Conservation (phyloP, 2,113 vertebrate genomes). For the Butorides virescens region DNA sequence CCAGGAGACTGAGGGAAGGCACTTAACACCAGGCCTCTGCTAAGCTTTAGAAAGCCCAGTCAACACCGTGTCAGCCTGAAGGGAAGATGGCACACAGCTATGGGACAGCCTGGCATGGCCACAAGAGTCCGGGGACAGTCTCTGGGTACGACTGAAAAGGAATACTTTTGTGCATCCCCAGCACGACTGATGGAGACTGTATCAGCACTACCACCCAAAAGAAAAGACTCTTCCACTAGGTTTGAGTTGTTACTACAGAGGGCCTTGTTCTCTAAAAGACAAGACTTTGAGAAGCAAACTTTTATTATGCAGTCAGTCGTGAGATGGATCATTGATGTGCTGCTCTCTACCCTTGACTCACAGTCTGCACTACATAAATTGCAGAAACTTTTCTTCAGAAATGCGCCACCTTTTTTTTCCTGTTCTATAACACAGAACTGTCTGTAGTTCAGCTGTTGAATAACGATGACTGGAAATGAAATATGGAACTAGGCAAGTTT, state of each 20-base stretch:
- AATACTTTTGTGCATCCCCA: neutral
- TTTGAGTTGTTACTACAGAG: neutral
- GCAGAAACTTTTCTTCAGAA: neutral
- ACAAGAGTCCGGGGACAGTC: neutral
- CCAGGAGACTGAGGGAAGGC: neutral
- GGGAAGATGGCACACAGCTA: neutral
- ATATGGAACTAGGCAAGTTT: fast-evolving
- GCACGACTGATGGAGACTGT: neutral
- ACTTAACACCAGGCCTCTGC: neutral
- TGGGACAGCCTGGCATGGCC: neutral
- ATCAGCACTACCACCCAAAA: neutral
- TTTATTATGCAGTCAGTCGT: neutral
- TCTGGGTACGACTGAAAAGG: neutral
- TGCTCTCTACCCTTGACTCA: neutral
- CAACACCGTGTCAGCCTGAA: fast-evolving
- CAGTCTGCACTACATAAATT: neutral
- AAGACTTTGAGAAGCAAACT: neutral
- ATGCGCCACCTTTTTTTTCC: neutral
- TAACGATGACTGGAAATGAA: neutral
- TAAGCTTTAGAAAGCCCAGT: neutral
- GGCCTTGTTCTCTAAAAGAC: neutral
- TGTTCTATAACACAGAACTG: neutral
- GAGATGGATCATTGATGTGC: neutral
- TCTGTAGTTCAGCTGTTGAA: neutral
- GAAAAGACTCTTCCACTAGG: neutral